A percentile compares a stretch with the other conserved stretches of the same genome.
Conservation (phyloP, 2,113 vertebrate species). For the Archocentrus centrarchus region DNA sequence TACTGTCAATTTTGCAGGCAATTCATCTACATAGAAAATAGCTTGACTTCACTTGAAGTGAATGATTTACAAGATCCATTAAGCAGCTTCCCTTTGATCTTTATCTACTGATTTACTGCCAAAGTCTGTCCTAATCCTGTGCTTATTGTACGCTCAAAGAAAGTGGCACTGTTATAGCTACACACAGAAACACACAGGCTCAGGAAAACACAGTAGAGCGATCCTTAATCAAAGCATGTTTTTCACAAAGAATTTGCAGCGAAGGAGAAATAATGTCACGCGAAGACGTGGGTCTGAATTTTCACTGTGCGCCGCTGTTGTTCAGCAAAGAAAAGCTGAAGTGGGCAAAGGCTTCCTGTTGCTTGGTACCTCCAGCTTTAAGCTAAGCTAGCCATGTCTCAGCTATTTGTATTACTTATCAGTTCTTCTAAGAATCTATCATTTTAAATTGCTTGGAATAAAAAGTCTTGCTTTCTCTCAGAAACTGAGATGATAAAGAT, state of each 20-base stretch:
- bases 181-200: background rate
- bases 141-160: background rate
- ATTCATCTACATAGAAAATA: conserved; percentile 6
- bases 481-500: background rate
- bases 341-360: background rate
- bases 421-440: background rate
- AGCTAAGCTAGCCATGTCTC: background rate
- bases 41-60: background rate
- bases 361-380: background rate
- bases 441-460: background rate
- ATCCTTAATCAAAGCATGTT: background rate
- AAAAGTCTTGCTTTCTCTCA: background rate
- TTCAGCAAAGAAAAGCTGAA: too few species aligned
- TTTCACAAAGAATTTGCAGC: background rate
- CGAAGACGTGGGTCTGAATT: background rate
- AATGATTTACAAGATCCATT: background rate
- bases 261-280: background rate
- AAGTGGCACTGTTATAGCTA: background rate
- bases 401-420: background rate
- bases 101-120: background rate
- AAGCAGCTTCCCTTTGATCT: background rate
- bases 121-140: background rate
- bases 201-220: background rate
- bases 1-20: conserved; percentile 14
- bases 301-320: rapidly evolving